A percentile compares a stretch with the other conserved stretches of the same genome.
Evolutionary conservation across 2,113 vertebrate species (phyloP).

Genomic region (Podiceps cristatus): DNA sequence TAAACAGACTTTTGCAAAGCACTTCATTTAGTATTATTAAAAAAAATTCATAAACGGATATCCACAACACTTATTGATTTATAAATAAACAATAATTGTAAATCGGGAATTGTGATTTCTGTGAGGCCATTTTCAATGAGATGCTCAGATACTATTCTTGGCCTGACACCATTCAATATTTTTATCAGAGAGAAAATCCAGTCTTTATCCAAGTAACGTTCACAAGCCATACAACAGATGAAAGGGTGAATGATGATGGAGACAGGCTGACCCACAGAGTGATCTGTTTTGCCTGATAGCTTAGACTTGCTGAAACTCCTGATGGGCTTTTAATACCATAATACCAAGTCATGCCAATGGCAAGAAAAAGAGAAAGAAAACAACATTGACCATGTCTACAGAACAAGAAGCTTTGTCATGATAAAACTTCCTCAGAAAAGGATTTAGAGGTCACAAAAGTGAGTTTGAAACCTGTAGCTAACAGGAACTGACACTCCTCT

Average conservation of each 20-base stretch:
- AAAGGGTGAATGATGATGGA: not conserved
- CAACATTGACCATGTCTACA: not conserved
- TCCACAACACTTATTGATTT: not conserved
- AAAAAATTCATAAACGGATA: not conserved
- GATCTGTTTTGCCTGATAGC: not conserved
- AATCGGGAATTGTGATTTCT: not conserved
- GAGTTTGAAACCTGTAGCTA: conserved; percentile 9
- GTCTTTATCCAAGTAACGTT: conserved; percentile 10
- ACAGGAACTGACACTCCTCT: not conserved
- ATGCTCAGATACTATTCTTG: not conserved
- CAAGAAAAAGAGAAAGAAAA: not conserved
- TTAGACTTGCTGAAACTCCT: not conserved
- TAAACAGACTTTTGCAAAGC: not conserved
- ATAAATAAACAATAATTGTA: not conserved
- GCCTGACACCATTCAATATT: not conserved
- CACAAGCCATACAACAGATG: not conserved
- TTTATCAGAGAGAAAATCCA: not conserved
- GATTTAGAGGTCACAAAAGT: conserved; percentile 7
- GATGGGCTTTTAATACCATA: not conserved
- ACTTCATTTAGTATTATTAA: not conserved
- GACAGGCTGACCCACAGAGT: not conserved
- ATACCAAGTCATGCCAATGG: not conserved
- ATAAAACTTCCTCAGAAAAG: conserved; percentile 9
- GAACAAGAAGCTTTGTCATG: conserved; percentile 4
- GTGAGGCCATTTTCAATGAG: not conserved